phyloP scores from a whole-genome alignment of 2,797 vertebrate genomes.

The Betta splendens region DNA sequence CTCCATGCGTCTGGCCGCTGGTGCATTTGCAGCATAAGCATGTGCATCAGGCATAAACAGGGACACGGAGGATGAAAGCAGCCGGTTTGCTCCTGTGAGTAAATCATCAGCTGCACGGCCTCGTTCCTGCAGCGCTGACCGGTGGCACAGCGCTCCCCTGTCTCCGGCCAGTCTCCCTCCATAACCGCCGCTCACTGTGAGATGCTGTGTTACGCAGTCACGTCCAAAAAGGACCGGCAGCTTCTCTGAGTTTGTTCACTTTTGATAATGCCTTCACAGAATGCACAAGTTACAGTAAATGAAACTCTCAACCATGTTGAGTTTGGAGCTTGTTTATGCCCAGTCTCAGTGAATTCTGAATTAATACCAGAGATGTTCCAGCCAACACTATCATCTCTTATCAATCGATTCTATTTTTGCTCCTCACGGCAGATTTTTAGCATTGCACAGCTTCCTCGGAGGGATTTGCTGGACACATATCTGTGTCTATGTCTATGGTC shows the following conservation, averaged over 20 bases:
- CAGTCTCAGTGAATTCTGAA: conserved; percentile 15
- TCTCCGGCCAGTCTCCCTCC: not conserved
- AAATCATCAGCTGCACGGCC: not conserved
- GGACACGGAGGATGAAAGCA: not conserved
- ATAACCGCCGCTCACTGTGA: conserved; percentile 7
- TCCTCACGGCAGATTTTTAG: conserved; percentile 23
- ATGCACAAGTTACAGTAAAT: not conserved
- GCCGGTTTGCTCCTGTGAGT: not conserved
- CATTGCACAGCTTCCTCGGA: conserved; percentile 14
- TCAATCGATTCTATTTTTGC: conserved; percentile 21
- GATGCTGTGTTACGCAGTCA: conserved; percentile 8
- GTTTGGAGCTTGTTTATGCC: not conserved
- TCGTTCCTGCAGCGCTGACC: conserved; percentile 4
- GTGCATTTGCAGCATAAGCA: not conserved
- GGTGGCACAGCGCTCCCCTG: not conserved
- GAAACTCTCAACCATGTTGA: not conserved
- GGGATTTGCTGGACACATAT: conserved; percentile 16
- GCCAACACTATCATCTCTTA: conserved; percentile 2
- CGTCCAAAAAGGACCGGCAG: too few species aligned
- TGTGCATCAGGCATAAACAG: too few species aligned
- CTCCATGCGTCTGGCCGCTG: too few species aligned
- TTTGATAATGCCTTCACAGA: not conserved
- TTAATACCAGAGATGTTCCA: conserved; percentile 5
- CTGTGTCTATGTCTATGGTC: conserved; percentile 3
- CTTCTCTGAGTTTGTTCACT: not conserved